Evolutionary conservation across 2,888 invertebrate species (phyloP).

Genomic region (Euspilapteryx auroguttella): DNA sequence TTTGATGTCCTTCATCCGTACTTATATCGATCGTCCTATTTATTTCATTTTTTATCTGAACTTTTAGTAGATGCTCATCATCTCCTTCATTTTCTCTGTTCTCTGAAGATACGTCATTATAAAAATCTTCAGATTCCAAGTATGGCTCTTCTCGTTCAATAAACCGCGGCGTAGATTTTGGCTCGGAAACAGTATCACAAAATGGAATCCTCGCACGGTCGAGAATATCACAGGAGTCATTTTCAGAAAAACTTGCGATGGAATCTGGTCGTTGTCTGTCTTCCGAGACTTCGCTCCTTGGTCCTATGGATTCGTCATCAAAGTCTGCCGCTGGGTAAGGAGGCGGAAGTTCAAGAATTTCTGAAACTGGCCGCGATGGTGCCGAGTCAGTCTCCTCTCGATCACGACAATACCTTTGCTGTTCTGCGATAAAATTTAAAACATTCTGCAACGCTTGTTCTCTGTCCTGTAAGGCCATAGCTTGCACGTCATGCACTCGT

Average conservation of each 20-base stretch:
- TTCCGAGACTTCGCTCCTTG: conserved; percentile 48
- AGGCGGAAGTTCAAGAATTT: conserved; percentile 59
- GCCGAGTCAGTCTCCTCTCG: conserved; percentile 62
- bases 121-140: conserved; percentile 42
- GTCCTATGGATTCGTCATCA: conserved; percentile 48
- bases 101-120: conserved; percentile 32
- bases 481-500: conserved; percentile 44
- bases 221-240: conserved; percentile 45
- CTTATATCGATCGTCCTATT: conserved; percentile 36
- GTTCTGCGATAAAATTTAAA: conserved; percentile 74
- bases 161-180: conserved; percentile 42
- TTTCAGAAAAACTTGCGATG: conserved; percentile 51
- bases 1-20: no score
- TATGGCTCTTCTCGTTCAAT: conserved; percentile 51
- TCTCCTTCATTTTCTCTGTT: conserved; percentile 47
- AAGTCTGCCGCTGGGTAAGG: conserved; percentile 51
- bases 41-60: conserved; percentile 50
- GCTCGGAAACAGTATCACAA: conserved; percentile 46
- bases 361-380: conserved; percentile 56
- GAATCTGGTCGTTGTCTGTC: conserved; percentile 48
- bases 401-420: conserved; percentile 69
- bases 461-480: conserved; percentile 59
- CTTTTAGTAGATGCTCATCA: conserved; percentile 38
- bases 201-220: conserved; percentile 31
- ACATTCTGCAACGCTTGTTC: conserved; percentile 74